Evolutionary conservation across 92 coral and sea anemone genomes (phyloP), one percentile per base, ranked within the genome.

Genomic region (Diadumene lineata): DNA sequence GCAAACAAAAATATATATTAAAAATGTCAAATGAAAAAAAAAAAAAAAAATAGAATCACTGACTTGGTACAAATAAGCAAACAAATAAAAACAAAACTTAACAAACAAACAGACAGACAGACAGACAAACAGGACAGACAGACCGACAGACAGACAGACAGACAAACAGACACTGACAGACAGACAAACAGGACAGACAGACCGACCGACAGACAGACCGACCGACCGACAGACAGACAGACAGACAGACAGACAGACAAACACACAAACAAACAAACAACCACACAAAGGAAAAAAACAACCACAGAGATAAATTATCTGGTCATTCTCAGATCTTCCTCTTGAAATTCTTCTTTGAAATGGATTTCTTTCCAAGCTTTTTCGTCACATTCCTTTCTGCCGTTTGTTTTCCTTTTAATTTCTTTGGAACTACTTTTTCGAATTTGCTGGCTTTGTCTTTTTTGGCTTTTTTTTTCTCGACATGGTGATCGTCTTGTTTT

Each of bases 361-460:
- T 48, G 82, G 48, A 31, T 67, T 60, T 78, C 69, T 19, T 73
- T 43, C 56, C 38, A 46, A 25, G 23, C 31, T 17, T 78, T 68
- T 56, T 32, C 22, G n/a, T n/a, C n/a, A 26, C 11, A n/a, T 60
- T 57, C 64, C 43, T 62, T 26, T 62, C 31, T 11, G 16, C 31
- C 19, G 29, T 62, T 16, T 21, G 13, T 78, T 29, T 34, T 34
- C 21, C 16, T 78, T 29, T 34, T 22, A 69, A 0, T 67, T 56
- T 78, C 75, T 78, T 78, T 57, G n/a, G n/a, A n/a, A 22, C 76
- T 11, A 31, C 22, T 55, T 34, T 78, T 56, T 78, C 82, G 43
- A 10, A 56, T 32, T 56, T 61, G 21, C 56, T 68, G 13, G 21
- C 29, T 30, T 33, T 60, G 31, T 78, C 26, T 32, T 68, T 50